Conservation (phyloP, 2,113 vertebrate species). For the Gasterosteus nipponicus region DNA sequence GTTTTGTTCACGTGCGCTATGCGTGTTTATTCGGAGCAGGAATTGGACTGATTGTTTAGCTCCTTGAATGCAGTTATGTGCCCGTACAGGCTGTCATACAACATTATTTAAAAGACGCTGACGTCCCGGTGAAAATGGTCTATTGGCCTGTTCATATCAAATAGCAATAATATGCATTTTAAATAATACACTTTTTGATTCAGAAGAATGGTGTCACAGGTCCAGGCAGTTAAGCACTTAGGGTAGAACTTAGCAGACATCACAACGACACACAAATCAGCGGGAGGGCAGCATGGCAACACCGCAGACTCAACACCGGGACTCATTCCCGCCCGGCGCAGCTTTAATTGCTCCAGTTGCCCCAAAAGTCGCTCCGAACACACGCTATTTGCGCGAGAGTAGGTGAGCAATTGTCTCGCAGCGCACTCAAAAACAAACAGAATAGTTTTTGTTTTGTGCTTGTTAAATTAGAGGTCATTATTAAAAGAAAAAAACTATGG, state of each 20-base stretch:
- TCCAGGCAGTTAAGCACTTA: not conserved
- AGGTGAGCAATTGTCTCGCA: slow-evolving; percentile 15
- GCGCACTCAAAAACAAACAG: slow-evolving; percentile 26
- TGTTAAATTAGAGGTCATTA: slow-evolving; percentile 70
- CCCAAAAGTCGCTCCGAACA: not conserved
- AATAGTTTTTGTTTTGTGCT: not conserved
- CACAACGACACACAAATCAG: slow-evolving; percentile 57
- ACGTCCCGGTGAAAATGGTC: not conserved
- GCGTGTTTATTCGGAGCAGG: not conserved
- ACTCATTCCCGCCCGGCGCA: not conserved
- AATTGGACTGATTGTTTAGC: not conserved
- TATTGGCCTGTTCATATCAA: not conserved
- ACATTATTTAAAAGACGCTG: not conserved
- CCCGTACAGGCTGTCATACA: not conserved
- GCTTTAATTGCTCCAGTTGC: not conserved
- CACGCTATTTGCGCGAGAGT: slow-evolving; percentile 9
- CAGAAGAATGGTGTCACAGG: slow-evolving; percentile 26
- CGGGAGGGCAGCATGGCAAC: not conserved
- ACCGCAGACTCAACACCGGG: not conserved
- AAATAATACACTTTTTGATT: slow-evolving; percentile 43
- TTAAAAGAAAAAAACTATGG: slow-evolving; percentile 3
- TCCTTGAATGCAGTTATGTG: not conserved
- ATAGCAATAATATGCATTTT: slow-evolving; percentile 9
- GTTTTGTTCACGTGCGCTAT: not conserved
- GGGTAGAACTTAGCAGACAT: slow-evolving; percentile 36